Evolutionary conservation across 2,797 vertebrate species (phyloP), one percentile per base, ranked within the genome.

Genomic region (Enteromius argenteus): DNA sequence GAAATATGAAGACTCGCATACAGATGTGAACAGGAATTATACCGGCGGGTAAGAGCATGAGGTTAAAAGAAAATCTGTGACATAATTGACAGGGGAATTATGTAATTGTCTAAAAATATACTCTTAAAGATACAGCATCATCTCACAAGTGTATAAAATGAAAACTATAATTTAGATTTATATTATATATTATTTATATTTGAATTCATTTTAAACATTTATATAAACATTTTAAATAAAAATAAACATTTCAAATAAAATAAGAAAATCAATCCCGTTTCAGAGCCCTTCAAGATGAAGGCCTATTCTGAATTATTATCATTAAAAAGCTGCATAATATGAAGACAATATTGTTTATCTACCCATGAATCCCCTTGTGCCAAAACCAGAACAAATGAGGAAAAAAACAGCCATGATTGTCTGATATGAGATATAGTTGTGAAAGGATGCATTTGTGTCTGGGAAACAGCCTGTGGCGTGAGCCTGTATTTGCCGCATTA

Each of bases 401-500:
- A 23, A 56, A 35, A 4, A 75, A 58, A 58, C 21, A 37, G 21
- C 21, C 73, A 39, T 56, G 6, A 56, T 15, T n/a, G 13, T 56
- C 21, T 58, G 73, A 75, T n/a, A 37, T 37, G 19, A 53, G n/a
- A 39, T 76, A 76, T 11, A 53, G 10, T 7, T 35, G 10, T 2
- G 17, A 53, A 76, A 58, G 14, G 21, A 21, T 58, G n/a, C 53
- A 14, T 76, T 58, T n/a, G 49, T 56, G 49, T 75, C 73, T 56
- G 13, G 21, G 21, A 76, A 58, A 75, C 73, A 58, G 51, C 73
- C 73, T 58, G 32, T 56, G 19, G 17, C n/a, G 32, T 17, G 35
- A 27, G 51, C 35, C n/a, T 60, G 53, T 58, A 7, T 85, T 84
- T 86, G 80, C 90, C 46, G 53, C 4, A 60, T 93, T 77, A 92